Evolutionary conservation across 2,113 vertebrate genomes (phyloP).

Genomic region (Lontra canadensis): DNA sequence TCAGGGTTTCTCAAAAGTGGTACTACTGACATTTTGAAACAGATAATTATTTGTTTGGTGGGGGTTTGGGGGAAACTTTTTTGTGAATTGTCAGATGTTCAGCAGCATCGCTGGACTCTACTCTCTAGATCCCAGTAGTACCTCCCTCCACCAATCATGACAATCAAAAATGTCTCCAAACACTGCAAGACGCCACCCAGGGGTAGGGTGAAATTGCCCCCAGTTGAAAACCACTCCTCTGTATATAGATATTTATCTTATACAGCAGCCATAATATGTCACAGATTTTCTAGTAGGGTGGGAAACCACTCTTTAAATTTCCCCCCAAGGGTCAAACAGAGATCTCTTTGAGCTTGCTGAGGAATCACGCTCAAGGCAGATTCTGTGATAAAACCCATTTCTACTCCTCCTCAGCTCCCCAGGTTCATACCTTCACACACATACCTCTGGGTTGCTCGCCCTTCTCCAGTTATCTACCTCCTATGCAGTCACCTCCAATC

Average conservation of each 20-base stretch:
- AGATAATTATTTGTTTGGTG: background rate
- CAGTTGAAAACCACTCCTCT: background rate
- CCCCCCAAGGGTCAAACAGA: background rate
- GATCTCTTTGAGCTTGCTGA: background rate
- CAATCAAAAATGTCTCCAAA: background rate
- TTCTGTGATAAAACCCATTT: background rate
- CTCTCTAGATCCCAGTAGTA: background rate
- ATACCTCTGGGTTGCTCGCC: background rate
- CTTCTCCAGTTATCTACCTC: background rate
- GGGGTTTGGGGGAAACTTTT: rapidly evolving
- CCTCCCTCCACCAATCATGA: background rate
- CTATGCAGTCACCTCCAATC: background rate
- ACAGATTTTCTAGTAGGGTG: background rate
- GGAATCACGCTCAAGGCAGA: background rate
- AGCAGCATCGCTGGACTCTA: background rate
- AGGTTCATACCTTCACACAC: background rate
- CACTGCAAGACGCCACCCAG: background rate
- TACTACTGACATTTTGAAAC: background rate
- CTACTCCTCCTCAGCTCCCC: background rate
- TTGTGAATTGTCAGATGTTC: background rate
- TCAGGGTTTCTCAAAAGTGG: background rate
- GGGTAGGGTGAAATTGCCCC: background rate
- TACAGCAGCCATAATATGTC: background rate
- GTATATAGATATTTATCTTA: background rate
- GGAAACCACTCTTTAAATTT: background rate